phyloP scores from a whole-genome alignment of 2,888 invertebrate genomes.

The Tetragonula carbonaria region DNA sequence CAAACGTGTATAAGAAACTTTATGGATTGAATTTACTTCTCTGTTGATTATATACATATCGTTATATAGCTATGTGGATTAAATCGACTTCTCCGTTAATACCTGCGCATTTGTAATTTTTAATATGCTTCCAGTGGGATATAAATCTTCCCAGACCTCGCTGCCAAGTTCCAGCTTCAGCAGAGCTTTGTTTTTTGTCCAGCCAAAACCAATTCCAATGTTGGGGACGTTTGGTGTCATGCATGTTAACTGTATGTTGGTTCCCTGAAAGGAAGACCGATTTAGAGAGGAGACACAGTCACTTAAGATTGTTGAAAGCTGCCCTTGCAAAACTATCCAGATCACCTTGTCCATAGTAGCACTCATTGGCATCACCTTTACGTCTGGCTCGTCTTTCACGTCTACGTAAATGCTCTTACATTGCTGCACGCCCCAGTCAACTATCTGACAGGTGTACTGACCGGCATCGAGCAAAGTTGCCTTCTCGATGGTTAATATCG shows the following conservation, averaged over 20 bases:
- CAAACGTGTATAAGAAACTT: background rate
- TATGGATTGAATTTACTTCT: no score
- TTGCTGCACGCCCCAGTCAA: slow-evolving; percentile 89
- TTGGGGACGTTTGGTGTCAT: slow-evolving; percentile 86
- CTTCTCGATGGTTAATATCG: slow-evolving; percentile 89
- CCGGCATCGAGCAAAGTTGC: slow-evolving; percentile 90
- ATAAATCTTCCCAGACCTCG: slow-evolving; percentile 94
- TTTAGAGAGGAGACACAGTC: no score
- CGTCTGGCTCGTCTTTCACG: slow-evolving; percentile 87
- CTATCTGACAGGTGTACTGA: slow-evolving; percentile 91
- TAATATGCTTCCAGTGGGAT: slow-evolving; percentile 92
- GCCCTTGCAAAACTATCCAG: background rate
- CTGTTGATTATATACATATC: no score
- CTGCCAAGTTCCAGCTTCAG: slow-evolving; percentile 90
- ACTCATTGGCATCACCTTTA: slow-evolving; percentile 89
- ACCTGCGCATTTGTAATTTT: slow-evolving; percentile 91
- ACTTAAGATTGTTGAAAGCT: no score
- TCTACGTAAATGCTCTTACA: slow-evolving; percentile 88
- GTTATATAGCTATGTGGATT: no score
- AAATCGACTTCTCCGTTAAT: background rate
- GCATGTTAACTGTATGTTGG: slow-evolving; percentile 89
- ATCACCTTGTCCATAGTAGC: slow-evolving; percentile 89
- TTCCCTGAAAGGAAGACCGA: slow-evolving; percentile 85
- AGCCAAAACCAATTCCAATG: slow-evolving; percentile 90
- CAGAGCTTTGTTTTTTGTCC: slow-evolving; percentile 91